Evolutionary conservation across 2,113 vertebrate species (phyloP).

Genomic region (Myxocyprinus asiaticus): DNA sequence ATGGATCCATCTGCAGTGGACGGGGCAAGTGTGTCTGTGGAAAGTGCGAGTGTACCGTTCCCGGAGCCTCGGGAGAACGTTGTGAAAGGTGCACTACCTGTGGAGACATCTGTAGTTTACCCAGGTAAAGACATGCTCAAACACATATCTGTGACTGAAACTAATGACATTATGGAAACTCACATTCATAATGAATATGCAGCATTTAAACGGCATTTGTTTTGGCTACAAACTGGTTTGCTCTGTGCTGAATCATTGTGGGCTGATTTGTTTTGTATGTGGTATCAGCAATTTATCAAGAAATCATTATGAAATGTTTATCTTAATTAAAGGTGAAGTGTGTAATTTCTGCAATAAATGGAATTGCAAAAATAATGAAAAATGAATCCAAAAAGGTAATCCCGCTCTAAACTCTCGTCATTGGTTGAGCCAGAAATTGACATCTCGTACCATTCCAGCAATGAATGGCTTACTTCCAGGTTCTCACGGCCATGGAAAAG

Average conservation of each 20-base stretch:
- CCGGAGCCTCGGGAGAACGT: conserved; percentile 81
- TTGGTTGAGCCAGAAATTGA: too few species aligned
- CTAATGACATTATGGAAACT: background rate
- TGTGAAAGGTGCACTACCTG: conserved; percentile 94
- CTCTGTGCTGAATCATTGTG: background rate
- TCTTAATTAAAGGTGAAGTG: too few species aligned
- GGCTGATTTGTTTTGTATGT: background rate
- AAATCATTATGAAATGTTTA: too few species aligned
- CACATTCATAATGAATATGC: background rate
- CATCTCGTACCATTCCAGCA: too few species aligned
- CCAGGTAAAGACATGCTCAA: conserved; percentile 73
- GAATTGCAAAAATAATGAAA: too few species aligned
- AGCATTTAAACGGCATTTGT: too few species aligned
- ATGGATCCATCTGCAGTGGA: conserved; percentile 84
- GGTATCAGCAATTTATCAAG: background rate
- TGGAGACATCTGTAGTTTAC: conserved; percentile 83
- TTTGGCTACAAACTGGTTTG: background rate
- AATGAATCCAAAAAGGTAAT: too few species aligned
- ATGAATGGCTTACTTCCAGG: too few species aligned
- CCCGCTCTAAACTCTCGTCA: too few species aligned
- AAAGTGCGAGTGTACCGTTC: conserved; percentile 81
- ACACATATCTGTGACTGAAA: background rate
- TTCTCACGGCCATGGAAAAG: too few species aligned
- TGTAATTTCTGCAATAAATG: too few species aligned
- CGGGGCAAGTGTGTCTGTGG: conserved; percentile 89